phyloP scores from a whole-genome alignment of 2,888 invertebrate species.

The Acanthosoma haemorrhoidale region DNA sequence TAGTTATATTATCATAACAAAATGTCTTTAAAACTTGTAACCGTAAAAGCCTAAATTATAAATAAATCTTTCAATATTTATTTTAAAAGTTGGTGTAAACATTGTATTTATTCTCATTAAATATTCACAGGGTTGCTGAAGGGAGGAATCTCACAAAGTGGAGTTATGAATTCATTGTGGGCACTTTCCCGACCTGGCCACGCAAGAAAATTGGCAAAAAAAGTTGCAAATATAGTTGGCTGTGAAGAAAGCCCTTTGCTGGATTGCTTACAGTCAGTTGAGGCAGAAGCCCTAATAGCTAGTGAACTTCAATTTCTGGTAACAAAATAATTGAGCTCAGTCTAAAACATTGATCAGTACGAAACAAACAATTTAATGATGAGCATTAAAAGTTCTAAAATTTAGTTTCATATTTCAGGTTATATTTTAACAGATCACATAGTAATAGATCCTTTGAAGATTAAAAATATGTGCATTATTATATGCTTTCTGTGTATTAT shows the following conservation, averaged over 20 bases:
- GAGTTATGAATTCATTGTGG: neutral
- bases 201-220: neutral
- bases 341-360: neutral
- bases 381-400: no score
- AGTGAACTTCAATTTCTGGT: slow-evolving; percentile 12
- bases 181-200: neutral
- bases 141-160: slow-evolving; percentile 17
- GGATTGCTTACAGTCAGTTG: slow-evolving; percentile 14
- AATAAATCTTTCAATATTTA: no score
- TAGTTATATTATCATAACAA: neutral
- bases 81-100: no score
- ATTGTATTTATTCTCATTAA: neutral
- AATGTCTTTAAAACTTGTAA: no score
- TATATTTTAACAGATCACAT: no score
- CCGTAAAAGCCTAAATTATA: no score
- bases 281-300: neutral
- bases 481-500: neutral
- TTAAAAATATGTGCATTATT: no score
- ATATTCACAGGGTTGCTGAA: neutral
- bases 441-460: no score
- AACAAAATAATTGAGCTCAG: neutral
- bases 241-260: slow-evolving; percentile 14
- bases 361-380: no score
- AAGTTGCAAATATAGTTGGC: neutral
- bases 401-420: no score